These are phyloP conservation scores for Graptemys geographica DNA, from an alignment of 2,797 vertebrate species.

Conservation along the genomic window DNA sequence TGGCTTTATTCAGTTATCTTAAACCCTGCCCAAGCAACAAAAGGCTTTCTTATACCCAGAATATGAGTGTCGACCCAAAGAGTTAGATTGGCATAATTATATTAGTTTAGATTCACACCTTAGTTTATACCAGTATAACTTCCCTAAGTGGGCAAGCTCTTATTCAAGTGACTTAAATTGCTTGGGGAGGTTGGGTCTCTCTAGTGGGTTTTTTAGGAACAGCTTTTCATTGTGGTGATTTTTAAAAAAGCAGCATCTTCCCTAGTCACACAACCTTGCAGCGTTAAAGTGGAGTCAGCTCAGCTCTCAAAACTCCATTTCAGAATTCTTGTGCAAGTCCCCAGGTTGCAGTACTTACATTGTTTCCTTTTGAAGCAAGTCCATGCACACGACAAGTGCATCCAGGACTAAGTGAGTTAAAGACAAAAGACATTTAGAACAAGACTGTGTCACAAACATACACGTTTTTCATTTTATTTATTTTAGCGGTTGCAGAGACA, in stretches of 20 bases:
- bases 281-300: neutral
- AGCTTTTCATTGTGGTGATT: neutral
- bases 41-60: neutral
- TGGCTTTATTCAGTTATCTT: neutral
- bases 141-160: neutral
- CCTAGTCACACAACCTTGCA: neutral
- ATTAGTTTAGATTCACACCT: neutral
- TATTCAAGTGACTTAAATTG: neutral
- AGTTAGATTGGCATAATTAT: neutral
- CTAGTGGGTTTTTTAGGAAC: neutral
- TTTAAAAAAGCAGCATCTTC: neutral
- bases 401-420: slow-evolving; percentile 89
- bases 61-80: neutral
- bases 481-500: neutral
- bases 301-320: neutral
- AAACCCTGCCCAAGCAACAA: neutral
- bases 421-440: slow-evolving; percentile 50
- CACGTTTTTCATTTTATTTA: neutral
- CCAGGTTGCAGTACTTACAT: slow-evolving; percentile 83
- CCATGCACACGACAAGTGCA: slow-evolving; percentile 96
- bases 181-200: neutral
- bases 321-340: neutral
- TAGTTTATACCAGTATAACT: neutral
- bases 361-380: slow-evolving; percentile 90
- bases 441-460: neutral